Conservation (phyloP, 2,797 vertebrate species). For the Nasua narica region DNA sequence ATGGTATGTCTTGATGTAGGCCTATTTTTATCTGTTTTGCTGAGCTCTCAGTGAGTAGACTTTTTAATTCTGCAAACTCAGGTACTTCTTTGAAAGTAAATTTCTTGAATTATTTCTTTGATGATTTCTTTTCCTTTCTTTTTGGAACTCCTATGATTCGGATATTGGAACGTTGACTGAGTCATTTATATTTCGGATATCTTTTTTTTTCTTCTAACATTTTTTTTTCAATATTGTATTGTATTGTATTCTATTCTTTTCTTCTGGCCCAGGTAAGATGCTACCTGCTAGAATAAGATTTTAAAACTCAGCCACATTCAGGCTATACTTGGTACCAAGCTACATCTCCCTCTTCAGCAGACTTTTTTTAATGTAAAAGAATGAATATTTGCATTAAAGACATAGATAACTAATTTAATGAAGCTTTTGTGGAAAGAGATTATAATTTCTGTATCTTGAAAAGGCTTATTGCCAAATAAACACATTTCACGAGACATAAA, state of each 20-base stretch:
- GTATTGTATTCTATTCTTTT: background rate
- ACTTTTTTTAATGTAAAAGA: conserved; percentile 10
- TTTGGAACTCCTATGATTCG: background rate
- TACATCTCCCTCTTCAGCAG: background rate
- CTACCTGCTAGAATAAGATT: background rate
- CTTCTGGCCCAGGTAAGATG: background rate
- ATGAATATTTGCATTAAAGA: conserved; percentile 39
- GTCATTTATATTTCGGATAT: background rate
- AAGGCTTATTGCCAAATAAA: conserved; percentile 45
- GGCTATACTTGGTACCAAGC: background rate
- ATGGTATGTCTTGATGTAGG: background rate
- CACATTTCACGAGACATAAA: conserved; percentile 25
- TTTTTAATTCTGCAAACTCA: background rate
- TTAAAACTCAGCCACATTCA: background rate
- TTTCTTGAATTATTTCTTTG: background rate
- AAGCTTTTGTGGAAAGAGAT: conserved; percentile 17
- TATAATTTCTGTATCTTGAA: conserved; percentile 43
- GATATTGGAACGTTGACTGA: background rate
- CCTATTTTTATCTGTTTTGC: background rate
- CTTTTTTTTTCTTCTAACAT: background rate
- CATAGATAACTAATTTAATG: conserved; percentile 45
- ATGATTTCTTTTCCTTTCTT: background rate
- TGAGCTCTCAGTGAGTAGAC: background rate
- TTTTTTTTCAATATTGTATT: background rate
- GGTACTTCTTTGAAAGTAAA: background rate